These are phyloP conservation scores for Centruroides sculpturatus DNA, from an alignment of 1,140 invertebrate genomes.

Conservation along the genomic window DNA sequence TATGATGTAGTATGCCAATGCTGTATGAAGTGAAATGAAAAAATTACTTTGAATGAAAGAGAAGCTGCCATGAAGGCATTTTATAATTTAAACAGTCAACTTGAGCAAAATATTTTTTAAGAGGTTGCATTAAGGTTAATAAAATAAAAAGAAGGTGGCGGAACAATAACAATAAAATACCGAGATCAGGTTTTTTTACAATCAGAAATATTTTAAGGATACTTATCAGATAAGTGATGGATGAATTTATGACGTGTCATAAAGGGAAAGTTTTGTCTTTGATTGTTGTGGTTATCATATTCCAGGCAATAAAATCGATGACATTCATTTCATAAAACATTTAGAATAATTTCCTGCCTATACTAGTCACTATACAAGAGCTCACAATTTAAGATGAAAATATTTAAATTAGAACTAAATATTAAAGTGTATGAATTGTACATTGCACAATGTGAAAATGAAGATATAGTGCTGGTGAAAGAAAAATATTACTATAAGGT, in stretches of 20 bases:
- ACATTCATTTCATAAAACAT: conserved; percentile 4
- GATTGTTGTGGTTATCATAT: neutral
- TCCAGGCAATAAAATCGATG: conserved; percentile 3
- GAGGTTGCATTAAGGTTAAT: conserved; percentile 4
- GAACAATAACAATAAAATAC: too few species aligned
- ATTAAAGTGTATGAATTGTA: conserved; percentile 11
- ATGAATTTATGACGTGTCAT: neutral
- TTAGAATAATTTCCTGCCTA: conserved; percentile 6
- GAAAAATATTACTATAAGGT: conserved; percentile 10
- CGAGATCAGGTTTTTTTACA: conserved; percentile 4
- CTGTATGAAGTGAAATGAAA: neutral
- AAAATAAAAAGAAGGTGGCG: too few species aligned
- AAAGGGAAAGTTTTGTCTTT: conserved; percentile 5
- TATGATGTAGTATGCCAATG: neutral
- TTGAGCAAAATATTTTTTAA: conserved; percentile 7
- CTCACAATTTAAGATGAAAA: conserved; percentile 1
- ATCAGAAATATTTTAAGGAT: conserved; percentile 5
- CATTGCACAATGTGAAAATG: neutral
- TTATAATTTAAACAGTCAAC: conserved; percentile 1
- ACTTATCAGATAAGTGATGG: neutral
- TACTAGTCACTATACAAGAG: conserved; percentile 9
- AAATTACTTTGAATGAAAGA: conserved; percentile 1
- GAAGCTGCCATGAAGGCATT: conserved; percentile 5
- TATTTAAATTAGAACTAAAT: conserved; percentile 2
- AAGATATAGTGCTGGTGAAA: conserved; percentile 5